These are phyloP conservation scores for Gandaritis pyraliata DNA, from an alignment of 2,888 invertebrate species.

Conservation along the genomic window DNA sequence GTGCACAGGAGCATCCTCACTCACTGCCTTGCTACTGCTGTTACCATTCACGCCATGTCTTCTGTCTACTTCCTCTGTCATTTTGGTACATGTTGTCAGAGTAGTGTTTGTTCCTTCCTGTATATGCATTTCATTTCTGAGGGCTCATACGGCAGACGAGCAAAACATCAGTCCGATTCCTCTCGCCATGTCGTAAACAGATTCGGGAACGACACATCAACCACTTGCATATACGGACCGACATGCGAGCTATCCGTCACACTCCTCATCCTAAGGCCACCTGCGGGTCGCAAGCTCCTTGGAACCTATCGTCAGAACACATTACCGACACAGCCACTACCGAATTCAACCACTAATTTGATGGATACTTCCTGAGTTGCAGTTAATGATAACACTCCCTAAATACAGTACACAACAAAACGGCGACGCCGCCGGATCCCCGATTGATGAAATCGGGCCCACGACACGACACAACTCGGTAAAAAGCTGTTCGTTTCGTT, in stretches of 20 bases:
- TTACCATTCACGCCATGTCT: constrained; percentile 89
- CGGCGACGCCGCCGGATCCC: constrained; percentile 75
- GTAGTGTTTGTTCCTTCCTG: constrained; percentile 86
- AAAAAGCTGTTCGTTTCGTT: constrained; percentile 84
- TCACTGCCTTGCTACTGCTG: constrained; percentile 84
- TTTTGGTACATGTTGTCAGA: constrained; percentile 89
- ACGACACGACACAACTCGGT: constrained; percentile 83
- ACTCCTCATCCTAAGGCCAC: constrained; percentile 83
- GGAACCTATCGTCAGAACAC: constrained; percentile 78
- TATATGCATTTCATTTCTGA: constrained; percentile 88
- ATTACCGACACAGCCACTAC: constrained; percentile 80
- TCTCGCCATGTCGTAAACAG: constrained; percentile 77
- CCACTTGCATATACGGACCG: constrained; percentile 67
- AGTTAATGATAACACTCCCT: constrained; percentile 66
- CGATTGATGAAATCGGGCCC: constrained; percentile 76
- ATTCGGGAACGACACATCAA: constrained; percentile 63
- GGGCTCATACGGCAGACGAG: constrained; percentile 80
- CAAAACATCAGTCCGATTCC: constrained; percentile 75
- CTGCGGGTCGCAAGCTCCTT: constrained; percentile 75
- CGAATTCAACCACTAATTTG: constrained; percentile 64
- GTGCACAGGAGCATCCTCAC: constrained; percentile 77
- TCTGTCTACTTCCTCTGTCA: constrained; percentile 88
- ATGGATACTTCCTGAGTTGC: constrained; percentile 58
- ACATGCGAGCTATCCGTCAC: constrained; percentile 73
- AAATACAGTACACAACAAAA: constrained; percentile 69